Percentiles rank a stretch among this genome's conserved stretches.
phyloP scores from a whole-genome alignment of 1,140 invertebrate species.

The Drosophila sturtevanti region DNA sequence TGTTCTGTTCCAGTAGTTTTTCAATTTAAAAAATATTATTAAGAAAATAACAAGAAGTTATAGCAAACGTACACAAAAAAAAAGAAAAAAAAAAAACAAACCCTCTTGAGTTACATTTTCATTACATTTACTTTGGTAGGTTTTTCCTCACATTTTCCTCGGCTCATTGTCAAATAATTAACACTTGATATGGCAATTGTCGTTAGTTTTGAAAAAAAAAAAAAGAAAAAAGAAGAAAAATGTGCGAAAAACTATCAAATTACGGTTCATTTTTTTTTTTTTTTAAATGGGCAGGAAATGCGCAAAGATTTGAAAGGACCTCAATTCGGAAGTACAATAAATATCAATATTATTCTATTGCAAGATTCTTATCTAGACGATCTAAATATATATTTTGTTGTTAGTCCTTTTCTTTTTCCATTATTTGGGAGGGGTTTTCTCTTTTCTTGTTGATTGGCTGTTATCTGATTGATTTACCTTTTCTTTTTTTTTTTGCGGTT shows the following conservation, averaged over 20 bases:
- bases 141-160: slow-evolving; percentile 28
- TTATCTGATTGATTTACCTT: neutral
- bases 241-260: slow-evolving; percentile 77
- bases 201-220: slow-evolving; percentile 21
- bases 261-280: slow-evolving; percentile 39
- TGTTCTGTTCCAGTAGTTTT: slow-evolving; percentile 74
- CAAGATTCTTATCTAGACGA: slow-evolving; percentile 27
- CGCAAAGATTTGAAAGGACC: slow-evolving; percentile 30
- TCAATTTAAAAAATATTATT: slow-evolving; percentile 72
- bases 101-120: slow-evolving; percentile 6
- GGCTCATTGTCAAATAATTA: slow-evolving; percentile 80
- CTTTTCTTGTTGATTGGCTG: neutral
- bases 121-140: neutral
- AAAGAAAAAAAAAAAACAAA: neutral
- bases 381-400: neutral
- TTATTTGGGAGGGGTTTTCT: neutral
- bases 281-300: slow-evolving; percentile 64
- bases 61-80: too few species aligned
- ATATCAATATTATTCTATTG: neutral
- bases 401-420: neutral
- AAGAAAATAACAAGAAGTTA: slow-evolving; percentile 41
- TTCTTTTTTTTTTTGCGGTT: neutral
- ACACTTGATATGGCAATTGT: slow-evolving; percentile 75
- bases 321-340: slow-evolving; percentile 57
- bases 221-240: slow-evolving; percentile 13